Evolutionary conservation across 2,797 vertebrate species (phyloP).

Genomic region (Hipposideros larvatus): DNA sequence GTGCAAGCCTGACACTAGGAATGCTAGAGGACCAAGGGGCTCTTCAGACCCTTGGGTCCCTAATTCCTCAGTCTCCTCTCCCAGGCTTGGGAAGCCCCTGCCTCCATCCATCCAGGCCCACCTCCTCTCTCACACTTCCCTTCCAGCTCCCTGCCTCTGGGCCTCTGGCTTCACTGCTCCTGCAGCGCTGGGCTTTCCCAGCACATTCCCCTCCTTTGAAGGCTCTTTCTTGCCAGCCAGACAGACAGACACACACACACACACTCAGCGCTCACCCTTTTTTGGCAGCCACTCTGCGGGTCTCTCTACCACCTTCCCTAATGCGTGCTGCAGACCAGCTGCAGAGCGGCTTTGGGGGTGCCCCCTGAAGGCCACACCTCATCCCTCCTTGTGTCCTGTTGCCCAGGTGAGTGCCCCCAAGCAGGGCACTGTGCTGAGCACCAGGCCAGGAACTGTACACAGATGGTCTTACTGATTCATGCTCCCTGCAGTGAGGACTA

Average conservation of each 20-base stretch:
- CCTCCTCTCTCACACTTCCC: not conserved
- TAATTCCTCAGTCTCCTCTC: not conserved
- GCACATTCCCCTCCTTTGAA: not conserved
- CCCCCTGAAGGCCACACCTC: not conserved
- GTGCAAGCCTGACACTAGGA: accelerated
- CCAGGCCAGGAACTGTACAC: accelerated
- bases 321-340: not conserved
- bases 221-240: not conserved
- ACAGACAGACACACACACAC: not conserved
- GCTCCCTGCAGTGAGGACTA: not conserved
- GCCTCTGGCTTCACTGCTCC: not conserved
- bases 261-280: not conserved
- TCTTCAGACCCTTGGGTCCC: not conserved
- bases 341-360: not conserved
- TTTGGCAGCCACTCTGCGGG: not conserved
- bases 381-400: no score
- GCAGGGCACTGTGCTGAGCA: not conserved
- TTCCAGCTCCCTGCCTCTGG: not conserved
- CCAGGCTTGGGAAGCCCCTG: not conserved
- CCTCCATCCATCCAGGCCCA: no score
- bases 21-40: accelerated
- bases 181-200: not conserved
- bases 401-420: no score
- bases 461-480: not conserved
- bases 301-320: not conserved